Percentiles rank a stretch among this genome's conserved stretches.
These are phyloP conservation scores for Menidia menidia DNA, from an alignment of 2,797 vertebrate species.

Conservation along the genomic window DNA sequence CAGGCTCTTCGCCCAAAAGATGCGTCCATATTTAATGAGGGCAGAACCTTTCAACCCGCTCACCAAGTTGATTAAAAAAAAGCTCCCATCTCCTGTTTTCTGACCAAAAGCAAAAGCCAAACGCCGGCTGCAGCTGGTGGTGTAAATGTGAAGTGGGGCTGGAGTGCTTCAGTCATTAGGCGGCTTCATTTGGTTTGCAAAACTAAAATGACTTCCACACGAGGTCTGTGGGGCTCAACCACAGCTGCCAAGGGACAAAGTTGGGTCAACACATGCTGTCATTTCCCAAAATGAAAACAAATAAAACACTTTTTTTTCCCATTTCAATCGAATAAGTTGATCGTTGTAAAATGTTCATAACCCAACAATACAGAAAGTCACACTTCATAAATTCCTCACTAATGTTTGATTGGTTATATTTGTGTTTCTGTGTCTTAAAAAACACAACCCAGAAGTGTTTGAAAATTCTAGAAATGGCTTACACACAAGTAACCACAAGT, in stretches of 20 bases:
- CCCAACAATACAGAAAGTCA: no score
- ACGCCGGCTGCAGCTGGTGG: constrained; percentile 50
- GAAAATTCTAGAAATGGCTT: no score
- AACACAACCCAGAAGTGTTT: no score
- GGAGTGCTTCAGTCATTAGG: constrained; percentile 57
- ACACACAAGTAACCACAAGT: no score
- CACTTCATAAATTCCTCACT: no score
- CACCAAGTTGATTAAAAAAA: not conserved
- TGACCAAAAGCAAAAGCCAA: constrained; percentile 40
- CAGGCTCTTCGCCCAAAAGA: not conserved
- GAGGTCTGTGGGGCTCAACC: constrained; percentile 20
- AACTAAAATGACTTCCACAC: constrained; percentile 60
- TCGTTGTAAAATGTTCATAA: no score
- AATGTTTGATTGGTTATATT: no score
- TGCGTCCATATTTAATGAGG: not conserved
- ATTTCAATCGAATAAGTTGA: not conserved
- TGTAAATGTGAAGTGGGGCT: constrained; percentile 62
- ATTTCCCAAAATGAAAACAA: constrained; percentile 6
- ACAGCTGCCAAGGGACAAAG: constrained; percentile 46
- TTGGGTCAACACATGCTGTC: constrained; percentile 19
- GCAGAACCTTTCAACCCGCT: not conserved
- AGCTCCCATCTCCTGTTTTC: constrained; percentile 23
- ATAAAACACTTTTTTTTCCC: not conserved
- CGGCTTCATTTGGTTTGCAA: constrained; percentile 61
- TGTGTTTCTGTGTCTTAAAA: no score